Evolutionary conservation across 2,797 vertebrate genomes (phyloP).

Genomic region (Liasis olivaceus): DNA sequence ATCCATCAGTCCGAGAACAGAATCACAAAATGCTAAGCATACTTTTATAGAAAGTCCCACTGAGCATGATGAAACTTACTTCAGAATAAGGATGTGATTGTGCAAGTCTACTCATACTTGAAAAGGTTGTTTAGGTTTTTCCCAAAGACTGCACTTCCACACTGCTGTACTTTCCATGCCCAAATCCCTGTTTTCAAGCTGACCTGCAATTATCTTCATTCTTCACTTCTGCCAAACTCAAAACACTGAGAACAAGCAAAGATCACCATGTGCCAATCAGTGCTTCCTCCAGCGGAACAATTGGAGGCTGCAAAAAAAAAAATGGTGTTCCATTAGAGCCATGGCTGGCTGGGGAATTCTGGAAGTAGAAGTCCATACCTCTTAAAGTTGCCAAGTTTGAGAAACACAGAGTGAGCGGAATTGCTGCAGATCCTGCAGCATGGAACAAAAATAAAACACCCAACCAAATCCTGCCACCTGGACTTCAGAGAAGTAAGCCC

Average conservation of each 20-base stretch:
- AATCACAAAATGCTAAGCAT: not conserved
- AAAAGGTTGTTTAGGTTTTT: not conserved
- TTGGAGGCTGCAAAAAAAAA: not conserved
- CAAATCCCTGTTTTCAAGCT: not conserved
- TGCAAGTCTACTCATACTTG: accelerated
- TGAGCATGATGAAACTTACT: not conserved
- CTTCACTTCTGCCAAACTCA: not conserved
- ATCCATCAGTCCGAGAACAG: not conserved
- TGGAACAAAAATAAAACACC: no score
- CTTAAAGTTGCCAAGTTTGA: no score
- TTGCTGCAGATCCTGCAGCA: no score
- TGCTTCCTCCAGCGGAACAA: not conserved
- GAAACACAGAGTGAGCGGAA: no score
- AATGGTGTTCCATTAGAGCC: not conserved
- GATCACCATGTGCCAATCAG: not conserved
- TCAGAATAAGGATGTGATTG: not conserved
- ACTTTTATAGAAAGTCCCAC: not conserved
- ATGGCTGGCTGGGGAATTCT: not conserved
- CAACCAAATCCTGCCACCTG: no score
- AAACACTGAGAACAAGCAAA: not conserved
- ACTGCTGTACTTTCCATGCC: not conserved
- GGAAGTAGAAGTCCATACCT: no score
- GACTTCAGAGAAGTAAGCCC: no score
- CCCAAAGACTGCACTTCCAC: not conserved
- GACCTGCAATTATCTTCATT: not conserved